These are phyloP conservation scores for Baronia brevicornis DNA, from an alignment of 2,888 invertebrate species.

Conservation along the genomic window DNA sequence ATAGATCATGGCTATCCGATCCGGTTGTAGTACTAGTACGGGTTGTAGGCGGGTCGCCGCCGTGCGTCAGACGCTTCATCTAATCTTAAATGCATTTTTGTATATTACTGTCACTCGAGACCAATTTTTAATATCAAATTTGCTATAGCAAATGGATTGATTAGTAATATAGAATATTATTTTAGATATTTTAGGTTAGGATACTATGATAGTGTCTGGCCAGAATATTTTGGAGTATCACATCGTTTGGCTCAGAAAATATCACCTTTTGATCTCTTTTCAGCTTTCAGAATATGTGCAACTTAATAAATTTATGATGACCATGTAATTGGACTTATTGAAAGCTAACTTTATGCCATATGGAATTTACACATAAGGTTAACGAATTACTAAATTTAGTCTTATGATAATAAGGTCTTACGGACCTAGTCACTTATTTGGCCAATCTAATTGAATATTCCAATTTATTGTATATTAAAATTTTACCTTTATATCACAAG, in stretches of 20 bases:
- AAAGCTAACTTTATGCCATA: slow-evolving; percentile 76
- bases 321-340: slow-evolving; percentile 69
- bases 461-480: slow-evolving; percentile 73
- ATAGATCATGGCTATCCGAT: slow-evolving; percentile 73
- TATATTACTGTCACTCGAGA: slow-evolving; percentile 67
- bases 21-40: slow-evolving; percentile 34
- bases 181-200: slow-evolving; percentile 75
- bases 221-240: slow-evolving; percentile 74
- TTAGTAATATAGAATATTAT: slow-evolving; percentile 70
- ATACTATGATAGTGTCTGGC: slow-evolving; percentile 75
- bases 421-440: slow-evolving; percentile 74
- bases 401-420: slow-evolving; percentile 68
- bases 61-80: slow-evolving; percentile 48
- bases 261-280: slow-evolving; percentile 74
- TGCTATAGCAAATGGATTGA: slow-evolving; percentile 67
- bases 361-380: slow-evolving; percentile 74
- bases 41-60: slow-evolving; percentile 14
- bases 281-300: slow-evolving; percentile 74
- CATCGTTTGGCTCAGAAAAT: slow-evolving; percentile 76
- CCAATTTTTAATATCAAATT: slow-evolving; percentile 70
- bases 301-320: slow-evolving; percentile 67
- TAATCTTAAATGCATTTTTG: slow-evolving; percentile 62
- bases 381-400: slow-evolving; percentile 76
- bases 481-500: slow-evolving; percentile 61
- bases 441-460: slow-evolving; percentile 74